Evolutionary conservation across 2,888 invertebrate species (phyloP).

Genomic region (Azorinus chamasolen): DNA sequence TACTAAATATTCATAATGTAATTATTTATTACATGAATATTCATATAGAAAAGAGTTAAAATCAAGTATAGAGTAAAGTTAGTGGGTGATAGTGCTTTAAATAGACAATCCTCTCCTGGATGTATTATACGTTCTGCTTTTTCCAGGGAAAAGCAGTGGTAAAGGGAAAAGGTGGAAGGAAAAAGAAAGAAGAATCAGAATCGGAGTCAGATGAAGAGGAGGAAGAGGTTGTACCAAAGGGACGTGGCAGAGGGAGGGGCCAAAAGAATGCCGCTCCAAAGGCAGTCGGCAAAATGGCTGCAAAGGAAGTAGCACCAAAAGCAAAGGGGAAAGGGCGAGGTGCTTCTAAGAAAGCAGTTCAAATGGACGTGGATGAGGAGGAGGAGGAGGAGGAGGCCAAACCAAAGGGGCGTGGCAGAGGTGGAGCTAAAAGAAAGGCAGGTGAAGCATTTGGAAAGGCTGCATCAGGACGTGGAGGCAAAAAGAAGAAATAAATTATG

Average conservation of each 20-base stretch:
- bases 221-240: constrained; percentile 49
- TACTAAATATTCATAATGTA: too few relatives aligned
- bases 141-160: constrained; percentile 32
- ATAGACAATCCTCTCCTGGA: too few relatives aligned
- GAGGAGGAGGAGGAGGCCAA: constrained; percentile 45
- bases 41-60: too few relatives aligned
- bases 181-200: constrained; percentile 33
- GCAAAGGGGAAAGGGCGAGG: background rate
- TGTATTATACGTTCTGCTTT: background rate
- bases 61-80: too few relatives aligned
- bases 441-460: constrained; percentile 15
- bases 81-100: too few relatives aligned
- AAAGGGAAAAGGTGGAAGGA: constrained; percentile 34
- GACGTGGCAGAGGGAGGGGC: constrained; percentile 58
- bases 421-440: constrained; percentile 24
- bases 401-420: constrained; percentile 55
- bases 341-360: constrained; percentile 12
- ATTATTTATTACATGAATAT: too few relatives aligned
- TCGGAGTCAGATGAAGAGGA: constrained; percentile 31
- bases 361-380: constrained; percentile 12
- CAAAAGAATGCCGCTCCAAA: constrained; percentile 36
- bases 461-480: constrained; percentile 28
- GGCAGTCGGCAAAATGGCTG: background rate
- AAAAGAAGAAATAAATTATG: too few relatives aligned
- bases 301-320: constrained; percentile 13